phyloP scores from a whole-genome alignment of 2,113 vertebrate species.

The Phylloscopus trochilus region DNA sequence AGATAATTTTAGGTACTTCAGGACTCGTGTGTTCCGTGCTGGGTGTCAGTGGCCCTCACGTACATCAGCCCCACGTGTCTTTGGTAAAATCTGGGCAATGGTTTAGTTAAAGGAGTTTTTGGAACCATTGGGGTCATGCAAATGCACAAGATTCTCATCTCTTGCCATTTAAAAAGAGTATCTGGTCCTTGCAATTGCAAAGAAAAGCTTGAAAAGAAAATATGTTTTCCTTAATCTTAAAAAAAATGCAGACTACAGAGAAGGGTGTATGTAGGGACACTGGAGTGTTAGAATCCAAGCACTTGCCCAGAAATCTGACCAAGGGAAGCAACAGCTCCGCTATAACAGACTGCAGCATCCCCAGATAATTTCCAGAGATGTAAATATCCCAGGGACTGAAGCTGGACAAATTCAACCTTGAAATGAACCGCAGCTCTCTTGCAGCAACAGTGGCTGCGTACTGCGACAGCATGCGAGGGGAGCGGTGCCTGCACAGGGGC shows the following conservation, averaged over 20 bases:
- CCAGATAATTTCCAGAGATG: conserved; percentile 17
- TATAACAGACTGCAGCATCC: neutral
- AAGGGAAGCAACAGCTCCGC: neutral
- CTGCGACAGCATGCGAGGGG: neutral
- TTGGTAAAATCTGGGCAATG: neutral
- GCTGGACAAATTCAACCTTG: conserved; percentile 54
- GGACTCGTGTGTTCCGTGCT: neutral
- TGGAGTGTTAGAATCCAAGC: neutral
- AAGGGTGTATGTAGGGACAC: neutral
- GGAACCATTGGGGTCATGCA: neutral
- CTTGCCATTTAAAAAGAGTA: neutral
- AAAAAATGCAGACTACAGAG: neutral
- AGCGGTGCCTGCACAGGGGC: neutral
- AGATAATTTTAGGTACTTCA: conserved; percentile 56
- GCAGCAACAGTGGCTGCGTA: neutral
- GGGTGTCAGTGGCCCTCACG: neutral
- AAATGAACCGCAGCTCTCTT: conserved; percentile 25
- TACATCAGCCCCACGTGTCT: neutral
- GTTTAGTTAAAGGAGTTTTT: neutral
- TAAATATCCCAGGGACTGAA: conserved; percentile 12
- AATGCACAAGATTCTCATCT: neutral
- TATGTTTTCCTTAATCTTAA: neutral
- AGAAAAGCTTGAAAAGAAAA: neutral
- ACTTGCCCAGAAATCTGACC: neutral
- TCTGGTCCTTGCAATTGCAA: neutral